These are phyloP conservation scores for Anarrhichthys ocellatus DNA, from an alignment of 2,113 vertebrate genomes.

Conservation along the genomic window DNA sequence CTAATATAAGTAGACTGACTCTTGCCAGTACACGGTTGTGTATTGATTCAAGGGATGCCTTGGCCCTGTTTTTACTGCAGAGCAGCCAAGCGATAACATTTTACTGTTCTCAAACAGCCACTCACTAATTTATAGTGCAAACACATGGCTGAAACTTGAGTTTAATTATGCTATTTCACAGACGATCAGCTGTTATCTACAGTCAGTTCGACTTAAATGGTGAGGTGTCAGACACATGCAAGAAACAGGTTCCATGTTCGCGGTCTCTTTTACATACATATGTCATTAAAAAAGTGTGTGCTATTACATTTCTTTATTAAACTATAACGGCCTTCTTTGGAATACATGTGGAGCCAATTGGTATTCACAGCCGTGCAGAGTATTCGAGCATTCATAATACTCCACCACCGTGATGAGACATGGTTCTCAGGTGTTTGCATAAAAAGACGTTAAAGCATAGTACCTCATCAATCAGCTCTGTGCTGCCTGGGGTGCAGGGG, in stretches of 20 bases:
- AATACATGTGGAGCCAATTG: constrained; percentile 3
- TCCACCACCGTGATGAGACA: constrained; percentile 25
- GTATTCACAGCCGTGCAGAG: constrained; percentile 33
- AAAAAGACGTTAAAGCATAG: constrained; percentile 44
- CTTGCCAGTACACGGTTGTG: not conserved
- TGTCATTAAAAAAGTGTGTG: not conserved
- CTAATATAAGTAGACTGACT: constrained; percentile 23
- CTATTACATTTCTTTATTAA: not conserved
- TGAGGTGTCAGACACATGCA: constrained; percentile 47
- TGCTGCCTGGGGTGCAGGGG: constrained; percentile 3
- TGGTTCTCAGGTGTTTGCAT: constrained; percentile 58
- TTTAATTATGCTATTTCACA: constrained; percentile 76
- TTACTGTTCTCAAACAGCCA: constrained; percentile 64
- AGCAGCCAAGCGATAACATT: constrained; percentile 62
- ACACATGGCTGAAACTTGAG: constrained; percentile 58
- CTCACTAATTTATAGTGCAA: constrained; percentile 61
- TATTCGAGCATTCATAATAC: constrained; percentile 42
- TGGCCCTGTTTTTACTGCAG: constrained; percentile 59
- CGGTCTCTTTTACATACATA: not conserved
- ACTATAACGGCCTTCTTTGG: not conserved
- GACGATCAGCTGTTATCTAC: constrained; percentile 69
- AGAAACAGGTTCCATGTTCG: constrained; percentile 6
- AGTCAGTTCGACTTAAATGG: constrained; percentile 64
- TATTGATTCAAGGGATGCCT: constrained; percentile 63
- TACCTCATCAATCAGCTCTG: constrained; percentile 59